Evolutionary conservation across 2,888 invertebrate species (phyloP).

Genomic region (Gibbula magus): DNA sequence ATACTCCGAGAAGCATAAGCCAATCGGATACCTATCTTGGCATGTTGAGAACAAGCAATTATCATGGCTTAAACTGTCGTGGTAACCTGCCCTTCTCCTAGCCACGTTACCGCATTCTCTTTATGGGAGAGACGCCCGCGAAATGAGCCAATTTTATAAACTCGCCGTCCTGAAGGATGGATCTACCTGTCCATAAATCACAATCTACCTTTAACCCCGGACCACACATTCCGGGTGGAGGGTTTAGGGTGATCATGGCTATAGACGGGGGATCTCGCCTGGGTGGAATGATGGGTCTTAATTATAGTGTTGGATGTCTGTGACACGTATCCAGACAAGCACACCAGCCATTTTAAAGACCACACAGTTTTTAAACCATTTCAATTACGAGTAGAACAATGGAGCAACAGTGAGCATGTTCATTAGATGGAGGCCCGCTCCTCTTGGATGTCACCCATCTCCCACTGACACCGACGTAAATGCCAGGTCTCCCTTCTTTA

Average conservation of each 20-base stretch:
- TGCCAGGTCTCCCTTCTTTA: neutral
- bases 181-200: conserved; percentile 12
- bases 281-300: conserved; percentile 12
- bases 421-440: neutral
- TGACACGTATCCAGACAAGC: neutral
- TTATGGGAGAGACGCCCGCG: neutral
- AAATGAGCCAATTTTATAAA: conserved; percentile 20
- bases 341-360: conserved; percentile 3
- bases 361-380: conserved; percentile 13
- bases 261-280: neutral
- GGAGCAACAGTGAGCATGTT: neutral
- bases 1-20: neutral
- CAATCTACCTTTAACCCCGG: neutral
- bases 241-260: conserved; percentile 12
- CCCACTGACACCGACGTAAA: neutral
- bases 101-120: neutral
- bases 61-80: conserved; percentile 3
- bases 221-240: conserved; percentile 14
- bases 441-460: neutral
- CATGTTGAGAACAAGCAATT: conserved; percentile 13
- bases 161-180: neutral
- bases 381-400: conserved; percentile 20
- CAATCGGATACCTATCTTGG: conserved; percentile 21
- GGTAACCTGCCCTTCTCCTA: neutral
- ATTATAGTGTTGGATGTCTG: conserved; percentile 14